Conservation (phyloP, 2,888 invertebrate species). For the Ligdia adustata region DNA sequence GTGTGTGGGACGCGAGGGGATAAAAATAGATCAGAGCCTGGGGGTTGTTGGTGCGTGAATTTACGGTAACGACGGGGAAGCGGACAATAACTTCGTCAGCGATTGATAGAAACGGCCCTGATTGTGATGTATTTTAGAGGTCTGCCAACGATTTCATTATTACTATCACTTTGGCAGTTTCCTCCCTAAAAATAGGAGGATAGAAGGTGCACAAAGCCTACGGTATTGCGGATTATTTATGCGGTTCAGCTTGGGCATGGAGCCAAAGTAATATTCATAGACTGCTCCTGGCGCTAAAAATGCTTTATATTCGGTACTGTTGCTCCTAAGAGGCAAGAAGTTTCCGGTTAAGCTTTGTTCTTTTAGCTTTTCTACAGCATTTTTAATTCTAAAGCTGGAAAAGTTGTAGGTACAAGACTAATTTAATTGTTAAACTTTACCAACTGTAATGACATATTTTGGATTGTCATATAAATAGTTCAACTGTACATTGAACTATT, state of each 20-base stretch:
- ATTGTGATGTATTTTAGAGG: conserved; percentile 36
- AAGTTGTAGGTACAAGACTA: not conserved
- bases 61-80: conserved; percentile 37
- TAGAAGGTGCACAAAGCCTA: conserved; percentile 8
- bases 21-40: conserved; percentile 41
- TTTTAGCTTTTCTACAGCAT: conserved; percentile 14
- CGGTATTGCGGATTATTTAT: conserved; percentile 16
- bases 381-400: no score
- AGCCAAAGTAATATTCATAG: conserved; percentile 27
- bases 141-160: conserved; percentile 29
- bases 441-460: no score
- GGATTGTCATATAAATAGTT: no score
- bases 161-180: conserved; percentile 24
- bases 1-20: conserved; percentile 34
- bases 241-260: conserved; percentile 16
- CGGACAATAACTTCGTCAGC: conserved; percentile 40
- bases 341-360: conserved; percentile 6
- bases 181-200: conserved; percentile 8
- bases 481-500: no score
- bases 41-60: conserved; percentile 40
- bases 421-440: not conserved
- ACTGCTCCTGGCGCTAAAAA: conserved; percentile 11
- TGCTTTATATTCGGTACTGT: conserved; percentile 11
- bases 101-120: conserved; percentile 36
- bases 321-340: conserved; percentile 5